These are phyloP conservation scores for Volucella inanis DNA, from an alignment of 2,888 invertebrate species.

Conservation along the genomic window DNA sequence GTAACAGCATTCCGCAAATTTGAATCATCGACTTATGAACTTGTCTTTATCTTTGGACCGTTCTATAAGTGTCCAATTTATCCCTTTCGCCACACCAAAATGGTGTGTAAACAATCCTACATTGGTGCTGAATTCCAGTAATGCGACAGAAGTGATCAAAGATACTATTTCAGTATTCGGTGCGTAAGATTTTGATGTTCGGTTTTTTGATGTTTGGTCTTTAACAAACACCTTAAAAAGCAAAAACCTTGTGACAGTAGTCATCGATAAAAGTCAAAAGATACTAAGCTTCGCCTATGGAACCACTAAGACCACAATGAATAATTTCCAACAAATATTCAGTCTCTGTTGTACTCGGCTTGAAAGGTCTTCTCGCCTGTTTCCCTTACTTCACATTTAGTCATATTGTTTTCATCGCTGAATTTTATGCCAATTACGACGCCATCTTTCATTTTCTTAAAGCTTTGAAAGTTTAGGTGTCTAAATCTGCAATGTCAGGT, in stretches of 20 bases:
- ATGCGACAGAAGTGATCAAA: neutral
- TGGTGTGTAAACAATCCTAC: neutral
- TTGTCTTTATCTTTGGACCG: conserved; percentile 78
- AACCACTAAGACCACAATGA: too few species aligned
- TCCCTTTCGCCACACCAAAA: neutral
- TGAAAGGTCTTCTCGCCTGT: too few species aligned
- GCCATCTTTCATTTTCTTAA: too few species aligned
- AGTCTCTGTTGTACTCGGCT: too few species aligned
- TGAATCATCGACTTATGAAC: conserved; percentile 75
- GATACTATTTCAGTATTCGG: too few species aligned
- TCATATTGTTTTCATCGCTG: too few species aligned
- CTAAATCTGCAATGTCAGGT: too few species aligned
- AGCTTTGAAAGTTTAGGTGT: too few species aligned
- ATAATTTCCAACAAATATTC: too few species aligned
- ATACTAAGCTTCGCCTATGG: conserved; percentile 78
- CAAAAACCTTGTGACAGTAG: conserved; percentile 38
- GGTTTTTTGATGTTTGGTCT: conserved; percentile 39
- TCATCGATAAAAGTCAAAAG: conserved; percentile 80
- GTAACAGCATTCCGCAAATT: conserved; percentile 79
- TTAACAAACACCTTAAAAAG: conserved; percentile 61
- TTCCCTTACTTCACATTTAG: too few species aligned
- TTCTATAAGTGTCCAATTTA: conserved; percentile 69
- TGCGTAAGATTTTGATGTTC: too few species aligned
- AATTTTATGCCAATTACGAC: too few species aligned
- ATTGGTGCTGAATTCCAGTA: conserved; percentile 1